These are phyloP conservation scores for Heteropelma amictum DNA, from an alignment of 2,888 invertebrate genomes.

Conservation along the genomic window DNA sequence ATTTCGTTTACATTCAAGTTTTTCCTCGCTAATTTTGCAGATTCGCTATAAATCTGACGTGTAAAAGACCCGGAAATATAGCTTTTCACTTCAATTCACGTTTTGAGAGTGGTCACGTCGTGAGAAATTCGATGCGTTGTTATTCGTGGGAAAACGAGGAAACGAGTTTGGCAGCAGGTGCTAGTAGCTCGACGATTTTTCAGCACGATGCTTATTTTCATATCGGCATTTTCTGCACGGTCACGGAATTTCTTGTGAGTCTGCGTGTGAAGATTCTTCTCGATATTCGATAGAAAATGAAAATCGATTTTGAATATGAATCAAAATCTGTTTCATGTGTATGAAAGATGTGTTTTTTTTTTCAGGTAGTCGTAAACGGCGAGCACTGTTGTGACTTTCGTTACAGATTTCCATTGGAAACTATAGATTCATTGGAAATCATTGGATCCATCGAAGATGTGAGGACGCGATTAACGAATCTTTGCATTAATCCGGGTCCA, in stretches of 20 bases:
- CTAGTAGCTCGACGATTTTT: slow-evolving; percentile 66
- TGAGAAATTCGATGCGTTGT: slow-evolving; percentile 85
- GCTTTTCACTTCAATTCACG: slow-evolving; percentile 91
- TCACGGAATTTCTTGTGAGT: slow-evolving; percentile 71
- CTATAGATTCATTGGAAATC: slow-evolving; percentile 82
- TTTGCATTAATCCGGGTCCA: slow-evolving; percentile 73
- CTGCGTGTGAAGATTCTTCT: neutral
- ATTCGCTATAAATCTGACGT: slow-evolving; percentile 83
- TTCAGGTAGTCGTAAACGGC: slow-evolving; percentile 85
- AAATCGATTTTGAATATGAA: neutral
- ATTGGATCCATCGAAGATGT: slow-evolving; percentile 82
- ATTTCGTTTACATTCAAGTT: no score
- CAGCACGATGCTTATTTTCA: slow-evolving; percentile 70
- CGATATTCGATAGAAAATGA: neutral
- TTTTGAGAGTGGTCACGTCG: slow-evolving; percentile 87
- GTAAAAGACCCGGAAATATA: slow-evolving; percentile 79
- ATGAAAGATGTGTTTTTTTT: no score
- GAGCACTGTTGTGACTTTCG: slow-evolving; percentile 85
- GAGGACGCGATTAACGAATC: slow-evolving; percentile 65
- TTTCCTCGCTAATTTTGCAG: slow-evolving; percentile 75
- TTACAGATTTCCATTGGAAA: slow-evolving; percentile 82
- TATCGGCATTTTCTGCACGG: slow-evolving; percentile 71
- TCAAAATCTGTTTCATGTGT: no score
- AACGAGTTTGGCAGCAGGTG: slow-evolving; percentile 78
- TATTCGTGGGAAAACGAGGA: slow-evolving; percentile 89